phyloP scores from a whole-genome alignment of 2,797 vertebrate genomes.

The Orestias chungarensis region DNA sequence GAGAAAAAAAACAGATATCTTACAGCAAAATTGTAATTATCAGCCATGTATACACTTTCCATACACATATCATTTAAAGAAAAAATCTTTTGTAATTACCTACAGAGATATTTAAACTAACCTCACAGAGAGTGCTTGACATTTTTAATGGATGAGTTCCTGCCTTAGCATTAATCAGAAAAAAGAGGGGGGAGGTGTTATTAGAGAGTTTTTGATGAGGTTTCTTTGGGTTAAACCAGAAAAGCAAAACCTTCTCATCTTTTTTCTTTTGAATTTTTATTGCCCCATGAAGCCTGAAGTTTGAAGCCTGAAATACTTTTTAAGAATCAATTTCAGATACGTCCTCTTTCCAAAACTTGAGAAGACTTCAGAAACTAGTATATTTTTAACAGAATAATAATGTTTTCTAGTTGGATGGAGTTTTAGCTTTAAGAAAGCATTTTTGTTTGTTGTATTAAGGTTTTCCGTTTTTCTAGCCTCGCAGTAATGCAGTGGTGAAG shows the following conservation, averaged over 20 bases:
- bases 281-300: not conserved
- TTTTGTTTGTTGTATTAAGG: not conserved
- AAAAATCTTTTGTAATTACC: not conserved
- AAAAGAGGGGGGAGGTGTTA: not conserved
- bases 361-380: not conserved
- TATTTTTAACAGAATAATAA: not conserved
- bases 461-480: not conserved
- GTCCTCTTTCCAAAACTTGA: not conserved
- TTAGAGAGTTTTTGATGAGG: not conserved
- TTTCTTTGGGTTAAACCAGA: not conserved
- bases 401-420: not conserved
- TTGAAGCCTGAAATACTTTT: not conserved
- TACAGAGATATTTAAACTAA: not conserved
- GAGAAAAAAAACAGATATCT: slow-evolving; percentile 1
- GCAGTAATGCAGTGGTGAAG: not conserved
- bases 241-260: not conserved
- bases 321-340: not conserved
- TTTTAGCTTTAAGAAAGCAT: not conserved
- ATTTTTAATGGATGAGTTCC: not conserved
- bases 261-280: not conserved
- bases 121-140: not conserved
- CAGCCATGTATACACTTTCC: not conserved
- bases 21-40: not conserved
- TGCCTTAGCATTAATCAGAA: not conserved
- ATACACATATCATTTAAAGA: not conserved